Evolutionary conservation across 2,797 vertebrate genomes (phyloP), one percentile per base, ranked within the genome.

Genomic region (Danio jaintianensis): DNA sequence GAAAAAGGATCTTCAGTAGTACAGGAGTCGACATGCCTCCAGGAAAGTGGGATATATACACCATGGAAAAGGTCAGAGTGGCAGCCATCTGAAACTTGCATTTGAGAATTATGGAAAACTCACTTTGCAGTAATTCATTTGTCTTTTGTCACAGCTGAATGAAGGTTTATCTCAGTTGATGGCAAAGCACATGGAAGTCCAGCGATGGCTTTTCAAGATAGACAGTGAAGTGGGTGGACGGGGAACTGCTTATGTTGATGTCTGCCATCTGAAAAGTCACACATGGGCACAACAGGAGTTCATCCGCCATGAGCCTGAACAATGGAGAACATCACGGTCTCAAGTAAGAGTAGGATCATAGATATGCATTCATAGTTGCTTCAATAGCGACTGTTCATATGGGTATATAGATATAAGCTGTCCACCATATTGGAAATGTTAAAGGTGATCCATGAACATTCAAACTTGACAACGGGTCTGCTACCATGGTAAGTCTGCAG

Each of bases 171-270:
- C 94, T 56, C 92, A 90, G 82, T 90, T 97, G 20, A 67, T 98
- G 77, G 16, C 87, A 0, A 91, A 94, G 72, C 90, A 97, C 38
- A 48, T 89, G 74, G 86, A 92, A 2, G 94, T 98, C 85, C 87
- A 64, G 52, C 94, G 94, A 58, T 98, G 97, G 97, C 78, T 97
- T 66, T 95, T 98, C 78, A 98, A 97, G 90, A 90, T 91, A 81
- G 93, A 97, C 53, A 83, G 82, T 0, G 95, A 94, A 71, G 84
- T 82, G 1, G 88, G 89, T 71, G 94, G 94, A 12, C 86, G 91
- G 0, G 96, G 96, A 61, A 96, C 90, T 0, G 96, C 96, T 0
- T 96, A 90, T 81, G 97, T 95, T 67, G 95, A 98, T 20, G 48
- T 93, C 13, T 50, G 75, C 52, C 90, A 96, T 78, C 84, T 98